phyloP scores from a whole-genome alignment of 1,140 invertebrate species.

The Heliconius nattereri region DNA sequence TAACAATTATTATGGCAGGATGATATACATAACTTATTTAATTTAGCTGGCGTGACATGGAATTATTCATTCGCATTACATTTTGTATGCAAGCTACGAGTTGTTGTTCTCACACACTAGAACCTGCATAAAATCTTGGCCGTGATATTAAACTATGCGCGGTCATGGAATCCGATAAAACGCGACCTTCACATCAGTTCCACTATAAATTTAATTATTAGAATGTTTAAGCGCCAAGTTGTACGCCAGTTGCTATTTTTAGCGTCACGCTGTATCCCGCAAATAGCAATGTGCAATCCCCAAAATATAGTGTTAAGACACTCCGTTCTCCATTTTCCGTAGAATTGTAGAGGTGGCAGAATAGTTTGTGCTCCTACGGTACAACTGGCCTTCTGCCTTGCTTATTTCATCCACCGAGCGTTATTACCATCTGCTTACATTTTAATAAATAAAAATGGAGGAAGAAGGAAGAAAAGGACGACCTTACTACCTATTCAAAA shows the following conservation, averaged over 20 bases:
- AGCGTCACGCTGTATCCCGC: too few species aligned
- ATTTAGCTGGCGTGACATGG: not conserved
- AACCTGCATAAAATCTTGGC: constrained; percentile 17
- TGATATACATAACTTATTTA: not conserved
- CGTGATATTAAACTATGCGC: constrained; percentile 17
- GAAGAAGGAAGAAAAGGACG: too few species aligned
- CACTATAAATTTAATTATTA: constrained; percentile 14
- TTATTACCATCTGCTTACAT: too few species aligned
- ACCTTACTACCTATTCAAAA: too few species aligned
- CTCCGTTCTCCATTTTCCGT: too few species aligned
- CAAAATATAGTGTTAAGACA: too few species aligned
- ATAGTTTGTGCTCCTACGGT: too few species aligned
- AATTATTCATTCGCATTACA: not conserved
- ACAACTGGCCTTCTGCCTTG: too few species aligned
- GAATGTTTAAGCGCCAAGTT: not conserved
- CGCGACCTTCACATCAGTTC: constrained; percentile 34
- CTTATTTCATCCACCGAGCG: too few species aligned
- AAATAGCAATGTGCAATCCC: too few species aligned
- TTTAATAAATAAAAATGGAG: too few species aligned
- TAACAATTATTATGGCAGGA: not conserved
- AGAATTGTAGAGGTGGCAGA: too few species aligned
- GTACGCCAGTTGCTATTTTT: not conserved
- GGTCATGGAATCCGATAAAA: constrained; percentile 34
- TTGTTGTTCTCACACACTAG: not conserved
- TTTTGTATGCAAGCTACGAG: not conserved